Evolutionary conservation across 1,140 invertebrate genomes (phyloP).

Genomic region (Drosophila parvula): DNA sequence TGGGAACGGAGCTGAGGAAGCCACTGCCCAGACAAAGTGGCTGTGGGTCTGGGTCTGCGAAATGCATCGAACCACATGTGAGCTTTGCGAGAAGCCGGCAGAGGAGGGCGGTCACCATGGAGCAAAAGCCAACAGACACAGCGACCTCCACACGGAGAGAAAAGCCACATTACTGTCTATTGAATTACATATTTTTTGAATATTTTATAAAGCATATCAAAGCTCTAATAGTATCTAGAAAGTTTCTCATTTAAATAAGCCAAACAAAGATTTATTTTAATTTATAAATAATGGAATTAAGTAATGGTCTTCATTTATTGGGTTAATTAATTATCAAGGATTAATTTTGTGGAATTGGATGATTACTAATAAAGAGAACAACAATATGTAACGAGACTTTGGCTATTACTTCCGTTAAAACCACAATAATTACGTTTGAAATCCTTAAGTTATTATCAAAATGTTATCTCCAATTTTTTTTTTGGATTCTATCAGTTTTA

Average conservation of each 20-base stretch:
- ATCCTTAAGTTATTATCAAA: neutral
- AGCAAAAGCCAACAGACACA: constrained; percentile 45
- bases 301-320: too few relatives aligned
- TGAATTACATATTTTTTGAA: too few relatives aligned
- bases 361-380: neutral
- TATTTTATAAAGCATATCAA: too few relatives aligned
- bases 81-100: constrained; percentile 38
- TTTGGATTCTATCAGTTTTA: neutral
- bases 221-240: too few relatives aligned
- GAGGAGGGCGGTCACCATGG: constrained; percentile 32
- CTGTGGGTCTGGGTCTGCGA: constrained; percentile 55
- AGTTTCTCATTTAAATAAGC: too few relatives aligned
- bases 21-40: constrained; percentile 68
- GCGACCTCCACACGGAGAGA: constrained; percentile 34
- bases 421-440: too few relatives aligned
- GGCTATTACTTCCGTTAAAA: neutral
- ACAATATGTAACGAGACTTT: neutral
- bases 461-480: neutral
- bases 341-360: neutral
- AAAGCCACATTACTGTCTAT: neutral
- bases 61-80: constrained; percentile 41
- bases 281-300: neutral
- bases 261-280: neutral
- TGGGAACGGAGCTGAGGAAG: constrained; percentile 50
- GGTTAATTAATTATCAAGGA: neutral